phyloP scores from a whole-genome alignment of 2,113 vertebrate species.

The Rhea americana region DNA sequence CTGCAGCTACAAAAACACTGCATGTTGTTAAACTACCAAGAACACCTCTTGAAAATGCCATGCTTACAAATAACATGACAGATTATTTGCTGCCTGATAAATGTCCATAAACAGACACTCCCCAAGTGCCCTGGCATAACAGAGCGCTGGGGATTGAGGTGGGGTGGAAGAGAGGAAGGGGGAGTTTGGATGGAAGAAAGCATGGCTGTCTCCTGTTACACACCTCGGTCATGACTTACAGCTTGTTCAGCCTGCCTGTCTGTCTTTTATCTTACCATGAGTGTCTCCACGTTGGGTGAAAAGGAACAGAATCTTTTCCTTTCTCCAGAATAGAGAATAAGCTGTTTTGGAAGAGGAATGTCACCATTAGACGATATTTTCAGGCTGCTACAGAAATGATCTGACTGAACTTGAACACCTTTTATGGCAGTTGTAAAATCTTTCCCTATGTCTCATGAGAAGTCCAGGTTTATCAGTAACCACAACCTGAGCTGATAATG shows the following conservation, averaged over 20 bases:
- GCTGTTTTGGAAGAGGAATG: background rate
- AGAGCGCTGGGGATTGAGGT: background rate
- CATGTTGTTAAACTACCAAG: slow-evolving; percentile 30
- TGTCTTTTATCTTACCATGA: background rate
- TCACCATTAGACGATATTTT: background rate
- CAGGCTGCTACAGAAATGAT: background rate
- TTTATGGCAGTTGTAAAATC: background rate
- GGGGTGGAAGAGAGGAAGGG: background rate
- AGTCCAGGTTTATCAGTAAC: background rate
- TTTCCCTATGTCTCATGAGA: background rate
- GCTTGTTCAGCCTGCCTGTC: background rate
- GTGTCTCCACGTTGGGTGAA: background rate
- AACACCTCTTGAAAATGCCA: slow-evolving; percentile 49
- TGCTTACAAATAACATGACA: slow-evolving; percentile 24
- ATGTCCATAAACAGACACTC: slow-evolving; percentile 44
- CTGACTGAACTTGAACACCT: background rate
- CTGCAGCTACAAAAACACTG: slow-evolving; percentile 51
- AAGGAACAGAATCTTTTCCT: background rate
- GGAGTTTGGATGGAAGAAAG: background rate
- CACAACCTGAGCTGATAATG: background rate
- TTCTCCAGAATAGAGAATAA: background rate
- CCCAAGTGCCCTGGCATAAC: background rate
- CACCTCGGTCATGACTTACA: background rate
- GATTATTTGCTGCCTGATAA: slow-evolving; percentile 55
- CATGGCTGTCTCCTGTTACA: background rate